phyloP scores from a whole-genome alignment of 2,113 vertebrate genomes.

The Xiphorhynchus elegans region DNA sequence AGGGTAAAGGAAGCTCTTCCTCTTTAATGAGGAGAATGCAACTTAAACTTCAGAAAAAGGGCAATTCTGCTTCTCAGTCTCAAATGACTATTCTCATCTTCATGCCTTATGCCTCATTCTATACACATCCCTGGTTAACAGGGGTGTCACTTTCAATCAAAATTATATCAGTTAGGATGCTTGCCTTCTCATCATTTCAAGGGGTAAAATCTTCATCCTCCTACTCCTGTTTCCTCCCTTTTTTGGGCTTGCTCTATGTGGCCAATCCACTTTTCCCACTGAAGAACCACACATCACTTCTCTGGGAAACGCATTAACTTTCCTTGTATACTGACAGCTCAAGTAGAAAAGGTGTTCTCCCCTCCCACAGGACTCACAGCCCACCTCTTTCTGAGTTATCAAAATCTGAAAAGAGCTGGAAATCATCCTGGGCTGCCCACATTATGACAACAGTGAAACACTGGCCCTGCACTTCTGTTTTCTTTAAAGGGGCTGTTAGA shows the following conservation, averaged over 20 bases:
- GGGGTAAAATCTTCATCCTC: background rate
- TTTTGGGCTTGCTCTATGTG: background rate
- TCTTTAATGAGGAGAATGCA: background rate
- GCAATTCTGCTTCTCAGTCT: background rate
- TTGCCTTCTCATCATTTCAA: conserved; percentile 2
- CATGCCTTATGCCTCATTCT: background rate
- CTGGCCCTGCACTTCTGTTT: background rate
- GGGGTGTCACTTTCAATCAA: background rate
- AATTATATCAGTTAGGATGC: background rate
- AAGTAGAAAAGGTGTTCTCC: conserved; percentile 7
- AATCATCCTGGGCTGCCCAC: background rate
- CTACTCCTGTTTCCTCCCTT: background rate
- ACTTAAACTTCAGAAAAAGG: background rate
- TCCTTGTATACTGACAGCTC: background rate
- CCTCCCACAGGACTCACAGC: conserved; percentile 9
- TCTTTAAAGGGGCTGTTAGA: background rate
- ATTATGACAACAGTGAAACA: background rate
- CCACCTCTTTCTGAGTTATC: conserved; percentile 23
- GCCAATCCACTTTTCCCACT: background rate
- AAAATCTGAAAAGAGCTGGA: conserved; percentile 2
- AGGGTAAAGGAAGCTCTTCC: background rate
- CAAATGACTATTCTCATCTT: background rate
- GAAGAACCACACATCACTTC: background rate
- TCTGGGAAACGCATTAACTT: background rate
- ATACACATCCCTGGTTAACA: background rate